Evolutionary conservation across 2,797 vertebrate genomes (phyloP).

Genomic region (Delichon dasypus): DNA sequence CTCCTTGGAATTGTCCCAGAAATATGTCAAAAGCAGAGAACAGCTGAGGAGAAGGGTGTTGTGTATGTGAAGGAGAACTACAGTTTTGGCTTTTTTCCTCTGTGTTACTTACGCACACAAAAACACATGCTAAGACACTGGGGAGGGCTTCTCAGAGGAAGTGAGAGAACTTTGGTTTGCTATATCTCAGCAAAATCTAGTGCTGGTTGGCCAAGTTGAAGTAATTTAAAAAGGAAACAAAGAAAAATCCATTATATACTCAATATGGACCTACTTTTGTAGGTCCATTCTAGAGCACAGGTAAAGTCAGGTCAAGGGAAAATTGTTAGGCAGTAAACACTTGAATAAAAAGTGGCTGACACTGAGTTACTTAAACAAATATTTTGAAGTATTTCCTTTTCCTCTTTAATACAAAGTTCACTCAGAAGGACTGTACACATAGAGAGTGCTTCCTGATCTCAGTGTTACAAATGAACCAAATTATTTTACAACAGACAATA

Average conservation of each 20-base stretch:
- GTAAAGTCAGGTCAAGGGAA: background rate
- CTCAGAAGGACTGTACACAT: background rate
- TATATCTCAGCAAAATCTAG: background rate
- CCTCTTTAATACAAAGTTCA: background rate
- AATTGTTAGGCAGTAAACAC: background rate
- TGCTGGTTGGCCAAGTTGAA: background rate
- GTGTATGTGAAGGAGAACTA: conserved; percentile 16
- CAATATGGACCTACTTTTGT: background rate
- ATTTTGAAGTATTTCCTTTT: background rate
- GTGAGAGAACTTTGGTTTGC: background rate
- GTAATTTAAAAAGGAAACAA: background rate
- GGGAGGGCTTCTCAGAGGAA: background rate
- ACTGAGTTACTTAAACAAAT: background rate
- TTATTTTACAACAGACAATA: conserved; percentile 44
- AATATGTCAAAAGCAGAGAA: conserved; percentile 40
- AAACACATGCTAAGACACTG: background rate
- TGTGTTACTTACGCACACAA: background rate
- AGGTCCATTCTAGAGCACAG: background rate
- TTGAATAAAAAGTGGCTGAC: background rate
- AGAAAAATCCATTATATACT: background rate
- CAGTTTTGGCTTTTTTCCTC: background rate
- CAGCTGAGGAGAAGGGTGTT: conserved; percentile 34
- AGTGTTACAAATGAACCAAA: conserved; percentile 35
- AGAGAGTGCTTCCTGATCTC: conserved; percentile 31
- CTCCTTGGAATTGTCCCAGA: conserved; percentile 9